Evolutionary conservation across 2,888 invertebrate genomes (phyloP), one percentile per base, ranked within the genome.

Genomic region (Metacarcinus magister): DNA sequence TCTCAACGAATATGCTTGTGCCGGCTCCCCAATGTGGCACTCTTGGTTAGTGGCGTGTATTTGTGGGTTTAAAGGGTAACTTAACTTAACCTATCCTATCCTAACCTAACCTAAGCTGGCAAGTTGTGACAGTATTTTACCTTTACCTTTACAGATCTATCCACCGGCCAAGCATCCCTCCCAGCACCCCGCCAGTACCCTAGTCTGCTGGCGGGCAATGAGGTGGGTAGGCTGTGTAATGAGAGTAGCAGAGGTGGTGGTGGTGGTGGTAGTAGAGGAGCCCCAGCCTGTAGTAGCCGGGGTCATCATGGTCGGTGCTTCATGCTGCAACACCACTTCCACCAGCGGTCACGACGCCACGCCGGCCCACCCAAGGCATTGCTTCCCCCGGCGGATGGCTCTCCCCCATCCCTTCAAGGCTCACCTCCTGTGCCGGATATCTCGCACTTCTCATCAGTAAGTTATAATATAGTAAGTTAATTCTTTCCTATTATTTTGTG

Each of bases 171-270:
- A 67, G 95, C 97, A 7, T 97, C 97, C 82, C 97, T 98, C 94
- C 97, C 97, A 60, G 97, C 97, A 67, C 97, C 97, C 13, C 97
- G 97, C 93, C 97, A 97, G 96, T 97, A 97, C 16, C 97, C 97
- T 0, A 97, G 97, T 7, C 97, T 98, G 60, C 97, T 97, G 97
- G 97, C 98, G n/a, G 98, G 98, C 44, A 98, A 97, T 92, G 98
- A 98, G 97, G 97, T 98, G 95, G 97, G 54, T 97, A 97, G 60
- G 97, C 82, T 95, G 28, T 91, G 44, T 13, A 67, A 28, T 82
- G 75, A 82, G 87, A 46, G 93, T 0, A 75, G 39, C 39, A 39
- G 39, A 2, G 54, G 94, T 67, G 82, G 95, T 7, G 4, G 96
- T 10, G 44, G 67, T 93, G 93, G 95, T 7, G 54, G 94, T 48